Evolutionary conservation across 2,888 invertebrate species (phyloP).

Genomic region (Conus canariensis): DNA sequence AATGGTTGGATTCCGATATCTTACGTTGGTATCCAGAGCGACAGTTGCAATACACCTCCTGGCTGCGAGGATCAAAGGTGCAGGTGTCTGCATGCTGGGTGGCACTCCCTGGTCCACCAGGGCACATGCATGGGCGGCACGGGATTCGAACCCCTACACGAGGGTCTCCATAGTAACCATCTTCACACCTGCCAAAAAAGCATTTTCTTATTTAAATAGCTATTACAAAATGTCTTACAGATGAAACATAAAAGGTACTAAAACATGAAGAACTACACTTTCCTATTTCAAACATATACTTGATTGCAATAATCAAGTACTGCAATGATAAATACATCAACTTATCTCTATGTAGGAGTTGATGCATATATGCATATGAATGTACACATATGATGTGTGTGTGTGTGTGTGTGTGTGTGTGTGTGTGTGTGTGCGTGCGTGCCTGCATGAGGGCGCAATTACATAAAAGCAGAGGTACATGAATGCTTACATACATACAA

Average conservation of each 20-base stretch:
- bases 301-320: too few species aligned
- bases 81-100: conserved; percentile 94
- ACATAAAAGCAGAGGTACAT: too few species aligned
- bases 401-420: neutral
- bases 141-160: conserved; percentile 90
- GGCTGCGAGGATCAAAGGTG: conserved; percentile 88
- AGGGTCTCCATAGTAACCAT: conserved; percentile 97
- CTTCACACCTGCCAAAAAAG: conserved; percentile 80
- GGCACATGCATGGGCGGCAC: conserved; percentile 96
- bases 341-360: too few species aligned
- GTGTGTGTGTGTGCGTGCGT: conserved; percentile 8
- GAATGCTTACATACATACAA: too few species aligned
- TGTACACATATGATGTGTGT: neutral
- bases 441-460: neutral
- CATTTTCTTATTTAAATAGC: too few species aligned
- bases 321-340: too few species aligned
- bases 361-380: too few species aligned
- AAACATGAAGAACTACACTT: neutral
- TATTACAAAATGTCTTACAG: neutral
- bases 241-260: neutral
- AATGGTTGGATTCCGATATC: neutral
- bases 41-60: conserved; percentile 88
- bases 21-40: conserved; percentile 73
- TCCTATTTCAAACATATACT: neutral
- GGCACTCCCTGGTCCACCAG: conserved; percentile 89